Evolutionary conservation across 2,888 invertebrate genomes (phyloP).

Genomic region (Spicauda simplicius): DNA sequence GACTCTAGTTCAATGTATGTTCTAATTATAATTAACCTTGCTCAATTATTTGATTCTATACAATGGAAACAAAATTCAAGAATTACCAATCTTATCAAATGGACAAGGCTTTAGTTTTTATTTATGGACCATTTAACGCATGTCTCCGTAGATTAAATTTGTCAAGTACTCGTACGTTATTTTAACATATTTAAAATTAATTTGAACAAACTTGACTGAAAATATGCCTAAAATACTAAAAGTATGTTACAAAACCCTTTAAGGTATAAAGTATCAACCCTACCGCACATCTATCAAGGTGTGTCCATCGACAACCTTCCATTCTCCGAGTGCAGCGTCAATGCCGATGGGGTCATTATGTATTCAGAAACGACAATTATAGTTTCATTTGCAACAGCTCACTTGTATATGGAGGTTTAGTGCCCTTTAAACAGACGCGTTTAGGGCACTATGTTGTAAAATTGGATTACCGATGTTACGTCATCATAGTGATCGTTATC

Average conservation of each 20-base stretch:
- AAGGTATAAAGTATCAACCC: slow-evolving; percentile 46
- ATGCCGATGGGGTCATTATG: slow-evolving; percentile 74
- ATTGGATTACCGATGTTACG: slow-evolving; percentile 26
- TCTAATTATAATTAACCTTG: no score
- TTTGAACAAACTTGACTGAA: no score
- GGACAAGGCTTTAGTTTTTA: no score
- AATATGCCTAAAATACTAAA: no score
- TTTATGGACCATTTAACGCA: no score
- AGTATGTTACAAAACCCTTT: not conserved
- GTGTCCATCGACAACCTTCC: slow-evolving; percentile 77
- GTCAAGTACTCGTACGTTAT: no score
- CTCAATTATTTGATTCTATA: no score
- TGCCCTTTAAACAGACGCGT: slow-evolving; percentile 26
- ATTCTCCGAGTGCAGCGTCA: slow-evolving; percentile 71
- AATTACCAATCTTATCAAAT: no score
- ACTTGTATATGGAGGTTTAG: slow-evolving; percentile 30
- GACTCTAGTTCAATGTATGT: no score
- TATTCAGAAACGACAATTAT: slow-evolving; percentile 56
- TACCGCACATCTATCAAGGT: slow-evolving; percentile 52
- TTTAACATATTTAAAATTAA: no score
- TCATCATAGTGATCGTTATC: slow-evolving; percentile 20
- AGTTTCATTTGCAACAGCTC: slow-evolving; percentile 41
- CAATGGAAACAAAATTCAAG: no score
- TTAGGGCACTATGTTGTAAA: slow-evolving; percentile 27
- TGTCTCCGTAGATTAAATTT: no score